Conservation (phyloP, 2,888 invertebrate genomes). For the Campoplex capitator region DNA sequence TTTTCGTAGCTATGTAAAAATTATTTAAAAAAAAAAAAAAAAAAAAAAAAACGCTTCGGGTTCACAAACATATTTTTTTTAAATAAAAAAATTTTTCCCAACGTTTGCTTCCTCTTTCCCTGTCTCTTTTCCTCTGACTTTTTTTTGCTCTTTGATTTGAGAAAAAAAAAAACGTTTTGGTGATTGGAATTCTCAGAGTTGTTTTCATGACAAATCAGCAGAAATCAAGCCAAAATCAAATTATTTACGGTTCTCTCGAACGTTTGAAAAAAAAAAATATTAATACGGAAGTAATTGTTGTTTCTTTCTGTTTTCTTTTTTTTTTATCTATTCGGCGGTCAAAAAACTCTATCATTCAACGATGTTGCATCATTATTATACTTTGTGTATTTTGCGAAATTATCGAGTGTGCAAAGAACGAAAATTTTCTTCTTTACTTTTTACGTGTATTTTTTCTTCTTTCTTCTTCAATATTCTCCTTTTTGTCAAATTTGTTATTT, state of each 20-base stretch:
- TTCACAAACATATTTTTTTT: neutral
- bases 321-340: constrained; percentile 37
- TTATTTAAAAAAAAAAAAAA: constrained; percentile 42
- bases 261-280: constrained; percentile 50
- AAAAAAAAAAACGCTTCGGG: neutral
- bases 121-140: constrained; percentile 12
- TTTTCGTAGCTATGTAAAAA: neutral
- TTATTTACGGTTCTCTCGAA: constrained; percentile 52
- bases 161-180: constrained; percentile 66
- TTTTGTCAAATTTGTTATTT: neutral
- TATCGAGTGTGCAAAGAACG: constrained; percentile 21
- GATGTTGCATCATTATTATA: neutral
- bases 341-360: constrained; percentile 52
- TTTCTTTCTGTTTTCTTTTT: neutral
- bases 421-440: neutral
- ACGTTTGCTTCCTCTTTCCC: constrained; percentile 39
- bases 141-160: constrained; percentile 19
- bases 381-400: constrained; percentile 41
- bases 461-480: neutral
- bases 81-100: constrained; percentile 53
- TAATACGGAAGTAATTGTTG: neutral
- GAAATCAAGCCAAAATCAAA: constrained; percentile 83
- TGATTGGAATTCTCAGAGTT: constrained; percentile 84
- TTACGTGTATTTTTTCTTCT: neutral
- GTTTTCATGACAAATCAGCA: constrained; percentile 80